phyloP scores from a whole-genome alignment of 2,113 vertebrate species.

The Tor tambroides region DNA sequence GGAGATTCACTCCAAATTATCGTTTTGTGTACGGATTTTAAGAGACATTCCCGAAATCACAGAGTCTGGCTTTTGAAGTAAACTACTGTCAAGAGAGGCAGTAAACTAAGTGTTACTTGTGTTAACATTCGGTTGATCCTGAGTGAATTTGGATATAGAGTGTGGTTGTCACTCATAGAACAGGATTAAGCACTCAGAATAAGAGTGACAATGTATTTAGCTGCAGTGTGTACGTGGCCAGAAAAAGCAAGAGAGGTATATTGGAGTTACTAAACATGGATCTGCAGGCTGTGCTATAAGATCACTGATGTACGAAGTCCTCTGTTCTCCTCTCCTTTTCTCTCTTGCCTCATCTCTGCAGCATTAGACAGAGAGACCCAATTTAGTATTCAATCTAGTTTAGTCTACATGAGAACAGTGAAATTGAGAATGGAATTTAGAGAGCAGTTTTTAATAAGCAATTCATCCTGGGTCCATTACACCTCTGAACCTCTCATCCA shows the following conservation, averaged over 20 bases:
- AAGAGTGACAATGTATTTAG: neutral
- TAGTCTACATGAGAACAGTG: slow-evolving; percentile 1
- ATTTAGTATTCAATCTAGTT: slow-evolving; percentile 24
- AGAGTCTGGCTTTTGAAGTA: too few relatives aligned
- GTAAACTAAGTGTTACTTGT: neutral
- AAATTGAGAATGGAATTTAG: slow-evolving; percentile 12
- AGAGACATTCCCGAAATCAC: neutral
- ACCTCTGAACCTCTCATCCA: neutral
- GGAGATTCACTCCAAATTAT: neutral
- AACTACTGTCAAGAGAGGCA: neutral
- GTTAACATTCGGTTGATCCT: neutral
- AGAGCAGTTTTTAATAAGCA: slow-evolving; percentile 23
- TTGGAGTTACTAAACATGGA: neutral
- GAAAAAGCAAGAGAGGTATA: neutral
- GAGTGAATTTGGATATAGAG: neutral
- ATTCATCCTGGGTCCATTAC: slow-evolving; percentile 16
- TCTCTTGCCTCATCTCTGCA: neutral
- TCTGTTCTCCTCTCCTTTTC: neutral
- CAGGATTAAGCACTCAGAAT: neutral
- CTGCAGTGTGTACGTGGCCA: neutral
- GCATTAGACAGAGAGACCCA: neutral
- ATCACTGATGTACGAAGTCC: slow-evolving; percentile 14
- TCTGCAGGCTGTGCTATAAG: neutral
- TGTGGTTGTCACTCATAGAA: neutral
- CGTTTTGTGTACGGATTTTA: neutral